Conservation (phyloP, 2,888 invertebrate genomes). For the Lepidocyrtinus sp. region DNA sequence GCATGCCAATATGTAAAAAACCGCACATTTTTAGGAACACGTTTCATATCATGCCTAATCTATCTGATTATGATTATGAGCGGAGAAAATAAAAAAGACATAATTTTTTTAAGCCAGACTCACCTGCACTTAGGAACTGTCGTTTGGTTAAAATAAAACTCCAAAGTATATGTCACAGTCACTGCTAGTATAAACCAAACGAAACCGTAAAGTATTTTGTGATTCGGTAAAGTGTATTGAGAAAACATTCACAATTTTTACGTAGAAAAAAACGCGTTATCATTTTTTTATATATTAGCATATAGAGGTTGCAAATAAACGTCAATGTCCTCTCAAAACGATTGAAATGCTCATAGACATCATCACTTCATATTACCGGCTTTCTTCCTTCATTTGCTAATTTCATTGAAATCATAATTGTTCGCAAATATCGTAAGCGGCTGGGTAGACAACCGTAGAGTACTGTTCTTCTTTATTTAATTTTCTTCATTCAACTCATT, state of each 20-base stretch:
- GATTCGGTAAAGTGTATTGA: no score
- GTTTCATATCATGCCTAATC: background rate
- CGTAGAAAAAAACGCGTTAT: background rate
- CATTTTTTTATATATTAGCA: no score
- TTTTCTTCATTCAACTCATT: background rate
- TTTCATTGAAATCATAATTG: conserved; percentile 31
- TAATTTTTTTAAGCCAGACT: background rate
- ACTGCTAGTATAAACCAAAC: background rate
- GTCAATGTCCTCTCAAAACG: conserved; percentile 30
- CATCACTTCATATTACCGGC: background rate
- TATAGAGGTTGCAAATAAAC: background rate
- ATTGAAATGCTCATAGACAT: background rate
- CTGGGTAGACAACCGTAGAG: background rate
- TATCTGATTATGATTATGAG: conserved; percentile 1
- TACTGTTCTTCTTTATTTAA: conserved; percentile 23
- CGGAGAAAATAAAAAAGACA: background rate
- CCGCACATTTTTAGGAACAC: no score
- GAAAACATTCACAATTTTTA: background rate
- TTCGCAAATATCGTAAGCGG: no score
- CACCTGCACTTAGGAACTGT: conserved; percentile 2
- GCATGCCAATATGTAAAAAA: no score
- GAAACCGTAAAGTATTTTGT: background rate
- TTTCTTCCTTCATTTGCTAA: conserved; percentile 26
- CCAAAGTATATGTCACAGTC: conserved; percentile 1
- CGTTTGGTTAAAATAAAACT: background rate